Percentiles rank a stretch among this genome's conserved stretches.
Conservation (phyloP, 2,888 invertebrate genomes). For the Drosophila mimica region DNA sequence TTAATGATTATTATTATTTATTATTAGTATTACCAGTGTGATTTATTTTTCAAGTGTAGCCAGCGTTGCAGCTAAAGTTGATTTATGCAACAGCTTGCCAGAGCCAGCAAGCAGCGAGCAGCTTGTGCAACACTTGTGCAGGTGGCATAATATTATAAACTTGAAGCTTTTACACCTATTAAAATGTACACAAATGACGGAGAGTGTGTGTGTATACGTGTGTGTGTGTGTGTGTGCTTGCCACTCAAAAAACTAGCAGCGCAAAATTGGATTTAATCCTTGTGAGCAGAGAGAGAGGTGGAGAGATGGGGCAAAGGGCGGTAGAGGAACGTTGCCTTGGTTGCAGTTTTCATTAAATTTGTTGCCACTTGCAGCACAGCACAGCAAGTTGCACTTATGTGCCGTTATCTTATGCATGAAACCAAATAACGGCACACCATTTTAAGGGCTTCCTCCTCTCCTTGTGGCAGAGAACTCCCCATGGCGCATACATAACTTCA, state of each 20-base stretch:
- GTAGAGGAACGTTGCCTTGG: conserved; percentile 26
- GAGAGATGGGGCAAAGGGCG: neutral
- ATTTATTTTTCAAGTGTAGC: neutral
- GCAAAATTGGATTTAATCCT: conserved; percentile 72
- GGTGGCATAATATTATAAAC: conserved; percentile 72
- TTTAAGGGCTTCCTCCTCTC: conserved; percentile 54
- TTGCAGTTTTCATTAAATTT: conserved; percentile 72
- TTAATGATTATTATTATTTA: neutral
- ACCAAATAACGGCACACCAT: conserved; percentile 68
- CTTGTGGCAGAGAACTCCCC: conserved; percentile 17
- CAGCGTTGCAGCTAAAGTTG: conserved; percentile 54
- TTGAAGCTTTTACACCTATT: conserved; percentile 72
- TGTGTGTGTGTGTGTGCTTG: conserved; percentile 34
- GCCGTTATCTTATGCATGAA: conserved; percentile 77
- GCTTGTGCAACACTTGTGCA: conserved; percentile 42
- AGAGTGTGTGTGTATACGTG: conserved; percentile 15
- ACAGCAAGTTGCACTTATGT: conserved; percentile 66
- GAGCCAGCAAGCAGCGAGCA: neutral
- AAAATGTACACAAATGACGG: conserved; percentile 57
- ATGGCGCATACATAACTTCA: conserved; percentile 62
- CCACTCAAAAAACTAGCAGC: conserved; percentile 70
- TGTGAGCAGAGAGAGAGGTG: conserved; percentile 4
- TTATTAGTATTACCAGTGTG: neutral
- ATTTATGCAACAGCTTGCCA: conserved; percentile 76
- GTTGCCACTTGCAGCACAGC: conserved; percentile 31